Evolutionary conservation across 2,113 vertebrate species (phyloP), one percentile per base, ranked within the genome.

Genomic region (Phrynosoma blainvillii): DNA sequence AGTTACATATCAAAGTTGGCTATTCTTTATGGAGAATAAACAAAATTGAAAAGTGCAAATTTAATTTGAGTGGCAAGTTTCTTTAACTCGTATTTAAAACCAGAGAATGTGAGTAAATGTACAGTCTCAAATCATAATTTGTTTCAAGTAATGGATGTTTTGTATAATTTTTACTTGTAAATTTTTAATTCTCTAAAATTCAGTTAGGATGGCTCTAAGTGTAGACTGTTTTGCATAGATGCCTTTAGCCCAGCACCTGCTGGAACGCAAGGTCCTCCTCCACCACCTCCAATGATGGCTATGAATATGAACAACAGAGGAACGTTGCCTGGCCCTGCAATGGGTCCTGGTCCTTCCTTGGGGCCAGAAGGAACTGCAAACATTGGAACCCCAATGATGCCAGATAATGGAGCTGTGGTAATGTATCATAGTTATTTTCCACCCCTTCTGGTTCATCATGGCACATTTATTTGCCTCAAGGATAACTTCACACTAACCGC

Each of bases 401-500:
- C 98, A 94, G 98, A 99, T 97, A 98, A 99, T 95, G 98, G 98
- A 98, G 95, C 98, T 92, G 98, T 98, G 99, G 99, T 99, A 99
- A 99, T 5, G 98, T 98, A 99, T 98, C 95, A 93, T 87, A 90
- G 90, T 47, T 47, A 93, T 92, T 90, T 97, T 87, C 93, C 90
- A 96, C 96, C 95, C 83, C 92, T 86, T 87, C 89, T n/a, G 91
- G 23, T 95, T 94, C 85, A 87, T 88, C 85, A 91, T 91, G 91
- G 80, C 89, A 87, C 87, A 66, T 92, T 76, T 92, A 62, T 94
- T 88, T 79, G 88, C 94, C 94, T 84, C 95, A 95, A 96, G 96
- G 96, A 91, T 97, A 96, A 95, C 96, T 97, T 97, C 97, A 97
- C 95, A 88, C 96, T 96, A 88, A 90, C 21, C 47, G 32, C 87